phyloP scores from a whole-genome alignment of 2,797 vertebrate species.

The Graptemys geographica region DNA sequence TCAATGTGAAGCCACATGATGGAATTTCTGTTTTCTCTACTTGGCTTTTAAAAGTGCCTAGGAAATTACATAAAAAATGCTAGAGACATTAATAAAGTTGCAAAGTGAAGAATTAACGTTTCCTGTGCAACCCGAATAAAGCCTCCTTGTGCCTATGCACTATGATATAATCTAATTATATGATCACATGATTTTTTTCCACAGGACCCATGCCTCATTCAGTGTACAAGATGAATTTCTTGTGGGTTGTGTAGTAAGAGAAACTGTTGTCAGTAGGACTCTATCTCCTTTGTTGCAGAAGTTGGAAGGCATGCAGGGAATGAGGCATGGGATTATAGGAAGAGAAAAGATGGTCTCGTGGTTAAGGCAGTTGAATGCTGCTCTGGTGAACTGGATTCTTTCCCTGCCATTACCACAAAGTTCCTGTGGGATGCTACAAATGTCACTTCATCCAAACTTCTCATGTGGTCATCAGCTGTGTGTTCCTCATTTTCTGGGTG shows the following conservation, averaged over 20 bases:
- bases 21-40: neutral
- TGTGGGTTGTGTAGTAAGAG: neutral
- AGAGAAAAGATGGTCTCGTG: neutral
- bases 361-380: neutral
- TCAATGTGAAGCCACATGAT: neutral
- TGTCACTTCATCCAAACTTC: neutral
- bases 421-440: neutral
- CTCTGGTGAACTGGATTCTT: neutral
- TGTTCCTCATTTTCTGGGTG: neutral
- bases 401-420: neutral
- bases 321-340: neutral
- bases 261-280: neutral
- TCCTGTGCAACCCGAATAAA: constrained; percentile 14
- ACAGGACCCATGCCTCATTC: neutral
- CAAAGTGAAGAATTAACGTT: neutral
- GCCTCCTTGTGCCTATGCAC: neutral
- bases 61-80: neutral
- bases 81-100: neutral
- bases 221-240: neutral
- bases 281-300: neutral
- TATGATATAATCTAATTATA: constrained; percentile 13
- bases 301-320: neutral
- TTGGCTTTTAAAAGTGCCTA: neutral
- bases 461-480: neutral
- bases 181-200: neutral